These are phyloP conservation scores for Tangara arthus DNA, from an alignment of 2,797 vertebrate species.

Conservation along the genomic window DNA sequence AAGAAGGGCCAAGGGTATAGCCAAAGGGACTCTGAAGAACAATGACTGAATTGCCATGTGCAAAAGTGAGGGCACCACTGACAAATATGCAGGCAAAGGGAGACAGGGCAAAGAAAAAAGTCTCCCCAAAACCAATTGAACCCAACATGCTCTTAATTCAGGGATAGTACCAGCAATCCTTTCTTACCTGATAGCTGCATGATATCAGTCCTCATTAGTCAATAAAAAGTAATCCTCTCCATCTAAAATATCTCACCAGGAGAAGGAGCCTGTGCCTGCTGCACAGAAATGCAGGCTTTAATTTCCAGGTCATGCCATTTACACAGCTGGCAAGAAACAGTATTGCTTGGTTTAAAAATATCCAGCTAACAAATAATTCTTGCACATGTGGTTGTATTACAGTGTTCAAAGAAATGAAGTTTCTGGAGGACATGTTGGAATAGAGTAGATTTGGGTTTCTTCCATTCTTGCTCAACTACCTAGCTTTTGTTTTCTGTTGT, in stretches of 20 bases:
- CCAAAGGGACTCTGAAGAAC: not conserved
- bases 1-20: not conserved
- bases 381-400: not conserved
- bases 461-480: not conserved
- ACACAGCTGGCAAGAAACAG: not conserved
- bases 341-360: not conserved
- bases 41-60: not conserved
- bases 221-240: not conserved
- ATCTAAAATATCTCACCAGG: not conserved
- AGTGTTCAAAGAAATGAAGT: not conserved
- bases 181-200: not conserved
- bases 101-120: not conserved
- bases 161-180: conserved; percentile 9
- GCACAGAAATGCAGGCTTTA: not conserved
- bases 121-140: not conserved
- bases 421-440: not conserved
- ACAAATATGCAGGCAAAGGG: not conserved
- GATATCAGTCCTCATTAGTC: not conserved
- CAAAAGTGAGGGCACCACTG: not conserved
- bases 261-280: not conserved
- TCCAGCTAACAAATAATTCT: not conserved
- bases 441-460: not conserved
- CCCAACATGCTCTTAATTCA: conserved; percentile 26
- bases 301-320: not conserved
- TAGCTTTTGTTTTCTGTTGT: not conserved